Evolutionary conservation across 2,797 vertebrate species (phyloP).

Genomic region (Corythornis leucogaster): DNA sequence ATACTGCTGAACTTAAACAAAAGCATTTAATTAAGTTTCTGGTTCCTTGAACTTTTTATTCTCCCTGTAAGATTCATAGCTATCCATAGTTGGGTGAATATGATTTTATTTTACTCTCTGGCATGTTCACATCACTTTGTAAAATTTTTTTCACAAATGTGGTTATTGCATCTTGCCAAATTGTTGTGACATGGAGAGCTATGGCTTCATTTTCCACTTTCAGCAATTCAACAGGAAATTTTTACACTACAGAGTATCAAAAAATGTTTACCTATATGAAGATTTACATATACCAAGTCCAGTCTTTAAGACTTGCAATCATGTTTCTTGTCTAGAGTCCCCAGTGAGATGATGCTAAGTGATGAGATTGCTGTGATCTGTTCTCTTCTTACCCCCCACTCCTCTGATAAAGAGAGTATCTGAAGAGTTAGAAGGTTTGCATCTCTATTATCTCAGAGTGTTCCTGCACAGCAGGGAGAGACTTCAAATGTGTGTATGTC

Average conservation of each 20-base stretch:
- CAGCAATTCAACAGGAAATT: not conserved
- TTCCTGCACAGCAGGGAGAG: not conserved
- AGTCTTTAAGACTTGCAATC: not conserved
- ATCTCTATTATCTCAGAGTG: not conserved
- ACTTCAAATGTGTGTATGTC: not conserved
- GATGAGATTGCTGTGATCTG: not conserved
- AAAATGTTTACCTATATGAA: not conserved
- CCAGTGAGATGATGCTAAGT: not conserved
- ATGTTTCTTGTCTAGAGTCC: not conserved
- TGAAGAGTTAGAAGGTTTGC: not conserved
- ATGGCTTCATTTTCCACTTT: not conserved
- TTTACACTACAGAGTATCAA: not conserved
- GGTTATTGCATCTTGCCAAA: not conserved
- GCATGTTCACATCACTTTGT: not conserved
- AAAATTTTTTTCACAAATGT: not conserved
- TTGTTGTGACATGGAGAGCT: not conserved
- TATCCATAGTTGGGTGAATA: not conserved
- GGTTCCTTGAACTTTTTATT: not conserved
- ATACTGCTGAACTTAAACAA: not conserved
- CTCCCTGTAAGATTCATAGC: not conserved
- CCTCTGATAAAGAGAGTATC: not conserved
- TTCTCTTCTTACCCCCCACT: not conserved
- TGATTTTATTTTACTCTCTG: not conserved
- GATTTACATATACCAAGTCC: not conserved
- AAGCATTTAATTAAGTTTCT: conserved; percentile 10